Evolutionary conservation across 2,113 vertebrate genomes (phyloP).

Genomic region (Anarrhichthys ocellatus): DNA sequence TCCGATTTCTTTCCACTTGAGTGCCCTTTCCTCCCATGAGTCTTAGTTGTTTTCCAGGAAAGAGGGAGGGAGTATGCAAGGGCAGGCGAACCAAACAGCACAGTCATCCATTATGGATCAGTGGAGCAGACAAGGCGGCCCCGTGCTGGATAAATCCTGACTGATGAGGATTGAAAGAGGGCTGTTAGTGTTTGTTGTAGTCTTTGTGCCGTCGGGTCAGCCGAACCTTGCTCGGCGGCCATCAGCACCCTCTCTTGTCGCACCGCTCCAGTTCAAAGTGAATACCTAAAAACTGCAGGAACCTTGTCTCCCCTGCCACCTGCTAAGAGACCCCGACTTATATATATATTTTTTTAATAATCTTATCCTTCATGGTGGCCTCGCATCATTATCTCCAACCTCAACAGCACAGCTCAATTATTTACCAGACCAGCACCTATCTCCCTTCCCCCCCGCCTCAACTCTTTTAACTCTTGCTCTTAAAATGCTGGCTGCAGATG

Average conservation of each 20-base stretch:
- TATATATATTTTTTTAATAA: slow-evolving; percentile 11
- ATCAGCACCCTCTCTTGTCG: neutral
- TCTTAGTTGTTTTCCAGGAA: slow-evolving; percentile 55
- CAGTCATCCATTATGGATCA: slow-evolving; percentile 70
- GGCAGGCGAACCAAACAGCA: slow-evolving; percentile 47
- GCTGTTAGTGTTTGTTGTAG: slow-evolving; percentile 54
- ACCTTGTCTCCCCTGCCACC: slow-evolving; percentile 33
- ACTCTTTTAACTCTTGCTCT: slow-evolving; percentile 10
- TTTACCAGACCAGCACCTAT: slow-evolving; percentile 26
- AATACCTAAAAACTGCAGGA: slow-evolving; percentile 36
- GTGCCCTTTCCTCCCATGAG: slow-evolving; percentile 39
- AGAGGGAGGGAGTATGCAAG: slow-evolving; percentile 12
- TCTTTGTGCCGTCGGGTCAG: slow-evolving; percentile 25
- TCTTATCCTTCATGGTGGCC: slow-evolving; percentile 20
- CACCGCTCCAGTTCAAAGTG: slow-evolving; percentile 39
- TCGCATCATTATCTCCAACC: slow-evolving; percentile 52
- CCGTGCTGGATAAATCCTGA: slow-evolving; percentile 28
- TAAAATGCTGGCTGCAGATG: slow-evolving; percentile 3
- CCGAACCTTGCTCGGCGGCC: slow-evolving; percentile 43
- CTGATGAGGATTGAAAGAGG: slow-evolving; percentile 54
- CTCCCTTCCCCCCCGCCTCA: neutral
- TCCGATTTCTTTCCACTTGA: slow-evolving; percentile 45
- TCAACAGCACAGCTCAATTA: slow-evolving; percentile 27
- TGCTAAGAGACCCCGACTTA: slow-evolving; percentile 43
- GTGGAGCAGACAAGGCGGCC: slow-evolving; percentile 42